Conservation (phyloP, 2,113 vertebrate species). For the Muscicapa adusta region DNA sequence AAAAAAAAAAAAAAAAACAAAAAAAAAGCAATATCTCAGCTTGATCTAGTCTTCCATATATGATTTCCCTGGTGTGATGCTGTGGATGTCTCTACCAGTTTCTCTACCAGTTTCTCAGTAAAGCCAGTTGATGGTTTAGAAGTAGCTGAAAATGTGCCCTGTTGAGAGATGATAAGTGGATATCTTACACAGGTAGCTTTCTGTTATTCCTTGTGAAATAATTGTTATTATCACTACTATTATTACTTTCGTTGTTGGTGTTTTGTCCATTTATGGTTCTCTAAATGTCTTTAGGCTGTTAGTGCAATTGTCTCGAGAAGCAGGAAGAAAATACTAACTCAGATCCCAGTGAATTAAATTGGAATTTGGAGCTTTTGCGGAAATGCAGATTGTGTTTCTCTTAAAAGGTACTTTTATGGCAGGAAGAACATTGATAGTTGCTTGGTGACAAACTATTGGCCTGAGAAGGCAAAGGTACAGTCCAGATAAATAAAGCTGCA, state of each 20-base stretch:
- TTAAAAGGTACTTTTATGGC: neutral
- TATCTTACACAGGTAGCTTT: neutral
- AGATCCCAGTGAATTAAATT: neutral
- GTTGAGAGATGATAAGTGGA: neutral
- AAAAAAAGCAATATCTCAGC: neutral
- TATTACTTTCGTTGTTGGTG: neutral
- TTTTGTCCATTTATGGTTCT: neutral
- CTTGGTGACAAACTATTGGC: neutral
- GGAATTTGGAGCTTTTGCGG: neutral
- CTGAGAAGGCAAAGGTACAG: neutral
- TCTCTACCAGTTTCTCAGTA: neutral
- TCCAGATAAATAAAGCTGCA: neutral
- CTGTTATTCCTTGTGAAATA: neutral
- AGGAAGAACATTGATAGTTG: neutral
- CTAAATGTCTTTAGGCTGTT: neutral
- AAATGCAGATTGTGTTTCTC: neutral
- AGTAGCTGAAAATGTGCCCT: neutral
- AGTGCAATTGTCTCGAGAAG: neutral
- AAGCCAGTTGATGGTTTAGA: neutral
- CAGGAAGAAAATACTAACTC: neutral
- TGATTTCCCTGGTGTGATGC: neutral
- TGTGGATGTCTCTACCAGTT: neutral
- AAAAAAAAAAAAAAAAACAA: accelerated
- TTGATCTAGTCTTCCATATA: neutral
- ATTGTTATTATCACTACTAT: neutral